Conservation (phyloP, 2,113 vertebrate species). For the Hypomesus transpacificus region DNA sequence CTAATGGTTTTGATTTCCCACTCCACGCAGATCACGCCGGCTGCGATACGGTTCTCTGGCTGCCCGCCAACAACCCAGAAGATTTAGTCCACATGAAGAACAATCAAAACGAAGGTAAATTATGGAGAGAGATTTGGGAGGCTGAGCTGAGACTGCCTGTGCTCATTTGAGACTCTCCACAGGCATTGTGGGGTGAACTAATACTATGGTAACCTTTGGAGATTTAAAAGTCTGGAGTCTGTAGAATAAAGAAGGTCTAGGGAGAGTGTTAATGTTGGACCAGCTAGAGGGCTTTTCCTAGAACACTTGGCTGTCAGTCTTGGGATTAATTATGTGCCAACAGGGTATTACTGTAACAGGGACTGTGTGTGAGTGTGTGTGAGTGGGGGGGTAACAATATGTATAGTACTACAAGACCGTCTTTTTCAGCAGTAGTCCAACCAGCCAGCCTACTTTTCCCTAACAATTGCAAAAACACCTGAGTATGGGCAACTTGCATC, state of each 20-base stretch:
- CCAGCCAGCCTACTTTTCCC: no score
- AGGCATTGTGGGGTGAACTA: neutral
- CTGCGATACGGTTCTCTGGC: constrained; percentile 69
- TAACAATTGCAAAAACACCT: no score
- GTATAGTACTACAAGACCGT: no score
- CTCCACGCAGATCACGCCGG: constrained; percentile 52
- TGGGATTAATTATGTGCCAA: constrained; percentile 26
- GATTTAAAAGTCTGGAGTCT: neutral
- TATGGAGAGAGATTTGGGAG: constrained; percentile 8
- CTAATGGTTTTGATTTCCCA: constrained; percentile 30
- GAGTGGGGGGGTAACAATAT: neutral
- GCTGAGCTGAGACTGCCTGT: constrained; percentile 41
- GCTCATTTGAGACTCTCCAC: constrained; percentile 25
- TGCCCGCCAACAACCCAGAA: constrained; percentile 68
- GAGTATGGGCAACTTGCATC: no score
- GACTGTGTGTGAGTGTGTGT: neutral
- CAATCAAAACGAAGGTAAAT: constrained; percentile 84
- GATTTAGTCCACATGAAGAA: constrained; percentile 73
- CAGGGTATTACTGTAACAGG: constrained; percentile 9
- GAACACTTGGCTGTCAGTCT: constrained; percentile 17
- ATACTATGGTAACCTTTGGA: neutral
- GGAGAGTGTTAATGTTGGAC: neutral
- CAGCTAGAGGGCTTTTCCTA: constrained; percentile 6
- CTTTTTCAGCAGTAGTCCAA: no score
- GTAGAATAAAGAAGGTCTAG: neutral